Evolutionary conservation across 2,113 vertebrate species (phyloP).

Genomic region (Irena cyanogastra): DNA sequence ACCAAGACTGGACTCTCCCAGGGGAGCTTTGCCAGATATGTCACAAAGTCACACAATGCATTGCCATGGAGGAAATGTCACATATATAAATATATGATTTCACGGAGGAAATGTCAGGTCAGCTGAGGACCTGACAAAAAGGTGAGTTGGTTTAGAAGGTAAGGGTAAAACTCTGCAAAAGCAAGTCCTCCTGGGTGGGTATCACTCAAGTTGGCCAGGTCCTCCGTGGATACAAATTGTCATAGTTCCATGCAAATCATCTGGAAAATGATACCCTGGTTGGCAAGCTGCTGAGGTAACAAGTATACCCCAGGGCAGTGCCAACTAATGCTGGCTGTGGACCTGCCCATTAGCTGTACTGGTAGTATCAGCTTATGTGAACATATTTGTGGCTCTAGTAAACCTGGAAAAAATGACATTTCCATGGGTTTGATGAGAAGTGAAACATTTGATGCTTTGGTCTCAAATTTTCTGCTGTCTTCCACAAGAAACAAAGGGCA

Average conservation of each 20-base stretch:
- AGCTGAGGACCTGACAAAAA: not conserved
- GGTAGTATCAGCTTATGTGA: constrained; percentile 44
- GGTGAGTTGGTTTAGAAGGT: not conserved
- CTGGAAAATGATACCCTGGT: not conserved
- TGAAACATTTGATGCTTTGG: constrained; percentile 48
- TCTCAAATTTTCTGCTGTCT: constrained; percentile 53
- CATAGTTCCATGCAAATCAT: constrained; percentile 18
- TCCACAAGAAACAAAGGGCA: constrained; percentile 53
- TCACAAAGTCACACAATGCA: not conserved
- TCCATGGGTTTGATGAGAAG: constrained; percentile 47
- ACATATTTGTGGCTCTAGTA: constrained; percentile 48
- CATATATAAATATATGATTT: not conserved
- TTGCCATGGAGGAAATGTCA: not conserved
- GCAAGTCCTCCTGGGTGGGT: not conserved
- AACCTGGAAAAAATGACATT: constrained; percentile 56
- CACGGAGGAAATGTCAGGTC: not conserved
- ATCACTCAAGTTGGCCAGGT: not conserved
- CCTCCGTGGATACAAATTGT: constrained; percentile 1
- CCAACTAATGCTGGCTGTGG: constrained; percentile 17
- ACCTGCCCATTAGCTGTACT: constrained; percentile 15
- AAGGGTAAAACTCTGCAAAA: not conserved
- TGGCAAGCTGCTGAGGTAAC: constrained; percentile 36
- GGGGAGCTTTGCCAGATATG: not conserved
- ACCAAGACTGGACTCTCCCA: not conserved
- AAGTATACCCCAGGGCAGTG: constrained; percentile 30